Evolutionary conservation across 2,888 invertebrate species (phyloP), one percentile per base, ranked within the genome.

Genomic region (Palloptera scutellata): DNA sequence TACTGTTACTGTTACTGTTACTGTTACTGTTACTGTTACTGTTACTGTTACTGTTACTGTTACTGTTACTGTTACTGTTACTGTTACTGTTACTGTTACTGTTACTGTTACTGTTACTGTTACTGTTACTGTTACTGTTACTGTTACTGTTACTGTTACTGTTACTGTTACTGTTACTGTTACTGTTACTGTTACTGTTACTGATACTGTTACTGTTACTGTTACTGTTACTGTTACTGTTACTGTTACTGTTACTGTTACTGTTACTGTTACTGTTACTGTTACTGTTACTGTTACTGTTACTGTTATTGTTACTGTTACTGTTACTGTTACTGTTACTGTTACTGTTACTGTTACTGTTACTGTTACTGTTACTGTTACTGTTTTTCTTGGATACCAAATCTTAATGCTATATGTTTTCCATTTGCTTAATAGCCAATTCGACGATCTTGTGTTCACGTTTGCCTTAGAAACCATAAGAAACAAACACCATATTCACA

Each of bases 401-500:
- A 9, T 40, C 12, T n/a, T 10, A 42, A 3, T 42, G 40, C 30
- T 30, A 30, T 4, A 30, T 30, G 30, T 6, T 30, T 6, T 30
- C 8, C 12, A 51, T 51, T 51, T 19, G 52, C 52, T 52, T 17
- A 52, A 52, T 52, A 19, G 52, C 19, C 12, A 52, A 52, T n/a
- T 52, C 52, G 52, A 52, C 52, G 19, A 52, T 52, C 52, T 52
- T 52, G 52, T 52, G 12, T 19, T 52, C 3, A 52, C 52, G 19
- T 52, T 52, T 19, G 52, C n/a, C 10, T 19, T 52, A n/a, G n/a
- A n/a, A n/a, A 52, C 15, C 19, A 52, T 19, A 52, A 15, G 11
- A 17, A 4, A 30, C 30, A 30, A 4, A 4, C 30, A 30, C 30
- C 2, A 30, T 30, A 30, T 30, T 6, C 30, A 30, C 30, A 30